Evolutionary conservation across 2,888 invertebrate genomes (phyloP), one percentile per base, ranked within the genome.

Genomic region (Apodemia hepburni): DNA sequence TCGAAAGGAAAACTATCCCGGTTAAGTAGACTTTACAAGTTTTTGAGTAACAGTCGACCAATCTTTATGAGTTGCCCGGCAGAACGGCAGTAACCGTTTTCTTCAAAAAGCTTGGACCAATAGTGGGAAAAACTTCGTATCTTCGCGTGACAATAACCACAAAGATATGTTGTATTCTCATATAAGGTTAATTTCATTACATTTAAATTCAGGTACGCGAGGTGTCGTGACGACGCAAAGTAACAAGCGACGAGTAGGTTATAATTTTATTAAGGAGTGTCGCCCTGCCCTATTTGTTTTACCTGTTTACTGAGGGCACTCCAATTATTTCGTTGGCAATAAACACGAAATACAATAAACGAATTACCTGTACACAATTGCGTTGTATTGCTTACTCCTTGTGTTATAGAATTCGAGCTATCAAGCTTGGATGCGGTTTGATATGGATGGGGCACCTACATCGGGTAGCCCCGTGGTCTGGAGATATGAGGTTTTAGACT

Each of bases 291-390:
- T 73, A 77, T 81, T 78, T 77, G 73, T 68, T 70, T 66, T 66
- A 71, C 73, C 72, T 79, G 77, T 82, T 80, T 38, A 79, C 75
- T 54, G 29, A 68, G 72, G 75, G 70, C 73, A 74, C 74, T 81
- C 75, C 86, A 84, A 87, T 85, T 86, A 87, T 81, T 82, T 80
- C 74, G 75, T 78, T 69, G 67, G 70, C 70, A 76, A 72, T 76
- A 77, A 79, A 81, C 81, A 81, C 77, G 77, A 75, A 15, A 45
- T 42, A 59, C 35, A 22, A n/a, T n/a, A n/a, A 22, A 59, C 22
- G 45, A 54, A 27, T 54, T 27, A 54, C 22, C 15, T 54, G 54
- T 12, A 15, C 27, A 54, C 54, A 22, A 27, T 49, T 49, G 42
- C n/a, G 42, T 45, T 45, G 42, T 38, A 38, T 38, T 0, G 38